Base-by-base conservation (phyloP, 2,797 vertebrate genomes). In the Diplodus puntazzo region DNA sequence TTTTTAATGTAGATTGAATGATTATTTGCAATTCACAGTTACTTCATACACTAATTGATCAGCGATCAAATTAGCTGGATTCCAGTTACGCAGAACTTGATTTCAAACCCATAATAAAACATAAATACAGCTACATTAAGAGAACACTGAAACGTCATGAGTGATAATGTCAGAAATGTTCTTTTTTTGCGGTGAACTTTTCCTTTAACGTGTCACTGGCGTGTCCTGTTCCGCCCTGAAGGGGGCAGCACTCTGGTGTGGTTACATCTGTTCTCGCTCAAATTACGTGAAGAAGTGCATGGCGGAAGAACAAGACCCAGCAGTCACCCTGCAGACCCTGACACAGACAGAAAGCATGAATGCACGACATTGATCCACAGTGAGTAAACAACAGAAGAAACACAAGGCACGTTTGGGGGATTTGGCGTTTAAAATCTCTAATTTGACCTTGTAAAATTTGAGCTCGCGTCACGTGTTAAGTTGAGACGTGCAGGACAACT, bases 261-360 rank as follows among this genome's bases (percentile, higher is more conserved):
- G 5, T 39, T 49, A 17, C 45, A 17, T 5, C 6, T 23, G 0
- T 6, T 34, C 6, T 23, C 2, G 25, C 0, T 17, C 1, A 60
- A 18, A 21, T 11, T 0, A 21, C 21, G 62, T 0, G 66, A 89
- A 87, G 91, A 87, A 89, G 76, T 0, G 3, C 0, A 59, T 2
- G 39, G 34, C 86, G 86, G 88, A 92, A 90, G 79, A 16, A 39
- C 34, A 10, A n/a, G 53, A 43, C 3, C 1, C 5, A 4, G 0
- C 60, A 77, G 65, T 78, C 70, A 69, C 39, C 74, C 86, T 76
- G 68, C 54, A 5, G 4, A 69, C 39, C 74, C 86, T 76, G 68
- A 50, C 3, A 3, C 18, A 57, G 11, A 59, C 11, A 48, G 13
- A 64, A 21, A 72, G 21, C 63, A 67, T 80, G 80, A 71, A 13